Conservation (phyloP, 2,797 vertebrate genomes). For the Euthynnus affinis region DNA sequence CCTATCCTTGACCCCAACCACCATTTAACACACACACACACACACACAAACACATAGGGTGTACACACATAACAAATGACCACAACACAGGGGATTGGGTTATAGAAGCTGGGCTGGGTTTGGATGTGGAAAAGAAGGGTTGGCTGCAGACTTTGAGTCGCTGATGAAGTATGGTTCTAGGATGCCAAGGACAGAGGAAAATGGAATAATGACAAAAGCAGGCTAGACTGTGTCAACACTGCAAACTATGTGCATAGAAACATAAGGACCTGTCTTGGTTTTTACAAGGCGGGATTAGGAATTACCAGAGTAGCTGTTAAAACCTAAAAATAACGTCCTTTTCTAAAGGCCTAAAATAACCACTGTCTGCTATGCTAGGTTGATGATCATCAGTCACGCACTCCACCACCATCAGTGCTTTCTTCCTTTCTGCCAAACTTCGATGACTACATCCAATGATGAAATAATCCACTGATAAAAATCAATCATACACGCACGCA, state of each 20-base stretch:
- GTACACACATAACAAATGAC: slow-evolving; percentile 56
- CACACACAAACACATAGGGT: slow-evolving; percentile 42
- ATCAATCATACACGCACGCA: slow-evolving; percentile 38
- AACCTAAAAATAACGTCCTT: slow-evolving; percentile 67
- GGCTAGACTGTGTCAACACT: slow-evolving; percentile 64
- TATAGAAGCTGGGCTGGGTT: slow-evolving; percentile 69
- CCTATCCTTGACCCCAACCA: slow-evolving; percentile 45
- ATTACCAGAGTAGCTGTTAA: slow-evolving; percentile 59
- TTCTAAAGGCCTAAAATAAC: slow-evolving; percentile 59
- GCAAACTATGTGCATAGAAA: slow-evolving; percentile 51
- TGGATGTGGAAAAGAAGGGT: slow-evolving; percentile 72
- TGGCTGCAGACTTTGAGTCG: slow-evolving; percentile 70
- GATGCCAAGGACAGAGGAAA: slow-evolving; percentile 76
- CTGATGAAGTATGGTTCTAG: slow-evolving; percentile 65
- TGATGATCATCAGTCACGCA: slow-evolving; percentile 6
- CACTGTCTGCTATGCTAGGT: slow-evolving; percentile 35
- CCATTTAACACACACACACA: slow-evolving; percentile 51
- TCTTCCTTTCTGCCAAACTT: slow-evolving; percentile 42
- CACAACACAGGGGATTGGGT: slow-evolving; percentile 78
- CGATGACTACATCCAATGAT: slow-evolving; percentile 42
- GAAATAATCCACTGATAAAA: slow-evolving; percentile 49
- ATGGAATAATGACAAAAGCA: slow-evolving; percentile 83
- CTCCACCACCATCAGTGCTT: neutral
- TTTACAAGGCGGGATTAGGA: slow-evolving; percentile 68
- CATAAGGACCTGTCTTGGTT: slow-evolving; percentile 49